Base-by-base conservation (phyloP, 2,888 invertebrate species). In the Apantesis nais region DNA sequence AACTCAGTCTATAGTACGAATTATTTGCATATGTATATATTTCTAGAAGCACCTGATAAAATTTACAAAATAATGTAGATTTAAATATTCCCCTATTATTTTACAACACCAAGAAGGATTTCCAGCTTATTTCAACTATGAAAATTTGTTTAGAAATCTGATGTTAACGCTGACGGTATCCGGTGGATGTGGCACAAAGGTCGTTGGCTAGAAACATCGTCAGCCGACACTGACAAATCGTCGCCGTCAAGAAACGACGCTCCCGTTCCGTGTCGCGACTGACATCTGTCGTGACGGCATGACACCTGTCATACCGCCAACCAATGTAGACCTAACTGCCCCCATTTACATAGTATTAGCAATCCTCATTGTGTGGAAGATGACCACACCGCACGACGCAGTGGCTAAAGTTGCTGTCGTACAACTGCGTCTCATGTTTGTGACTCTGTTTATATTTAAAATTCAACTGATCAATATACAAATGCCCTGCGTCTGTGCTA, bases 141-240 rank as follows among this genome's bases (percentile, higher is more conserved):
- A 66, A 76, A 70, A 76, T 70, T 78, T 68, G 62, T 75, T 70
- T 11, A 62, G 52, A 77, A 79, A 73, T 79, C 39, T 67, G 66
- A 66, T 75, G 67, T 71, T 68, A 72, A 62, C 63, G 65, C 52
- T 68, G 60, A 52, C 60, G 65, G 72, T 69, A 65, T 74, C 75
- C 69, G 73, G 25, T 73, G 77, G 67, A 61, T 65, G 73, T 75
- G 74, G 74, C 78, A 72, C 73, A 63, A 72, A 65, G 69, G 64
- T 74, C 69, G 69, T 63, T 64, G 70, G 63, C 55, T 72, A 72
- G 75, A 62, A 73, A 71, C 74, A 73, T 68, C 62, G 71, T 69
- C 70, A 70, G 66, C 60, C 69, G 81, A 83, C 83, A 79, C 77
- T 84, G 84, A 84, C 83, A 81, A 85, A 82, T 85, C 55, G 81